These are phyloP conservation scores for Falco columbarius DNA, from an alignment of 2,797 vertebrate genomes.

Conservation along the genomic window DNA sequence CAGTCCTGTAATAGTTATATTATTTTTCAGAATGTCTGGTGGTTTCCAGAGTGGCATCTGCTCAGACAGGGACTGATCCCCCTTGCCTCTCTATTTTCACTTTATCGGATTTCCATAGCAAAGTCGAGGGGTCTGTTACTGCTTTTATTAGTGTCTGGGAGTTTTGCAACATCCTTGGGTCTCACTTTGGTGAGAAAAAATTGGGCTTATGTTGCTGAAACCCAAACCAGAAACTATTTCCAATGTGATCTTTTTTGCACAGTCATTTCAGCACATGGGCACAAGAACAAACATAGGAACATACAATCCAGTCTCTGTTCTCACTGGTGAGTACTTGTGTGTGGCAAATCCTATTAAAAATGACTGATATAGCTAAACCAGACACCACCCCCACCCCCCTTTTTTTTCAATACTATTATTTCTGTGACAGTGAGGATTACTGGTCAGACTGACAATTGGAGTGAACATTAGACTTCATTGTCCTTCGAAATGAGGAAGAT, in stretches of 20 bases:
- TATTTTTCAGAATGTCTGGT: background rate
- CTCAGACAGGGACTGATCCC: background rate
- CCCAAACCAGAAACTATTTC: background rate
- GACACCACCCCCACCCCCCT: background rate
- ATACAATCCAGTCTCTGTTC: background rate
- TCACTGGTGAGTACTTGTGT: background rate
- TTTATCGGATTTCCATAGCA: background rate
- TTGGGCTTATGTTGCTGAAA: background rate
- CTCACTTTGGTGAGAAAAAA: background rate
- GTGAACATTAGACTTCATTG: background rate
- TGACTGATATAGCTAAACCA: background rate
- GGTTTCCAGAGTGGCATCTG: background rate
- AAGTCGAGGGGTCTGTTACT: background rate
- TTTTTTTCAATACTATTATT: background rate
- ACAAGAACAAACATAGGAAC: background rate
- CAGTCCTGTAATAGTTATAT: fast-evolving
- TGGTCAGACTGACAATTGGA: background rate
- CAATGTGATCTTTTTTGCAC: background rate
- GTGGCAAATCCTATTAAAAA: background rate
- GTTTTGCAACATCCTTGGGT: background rate
- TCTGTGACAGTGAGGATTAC: background rate
- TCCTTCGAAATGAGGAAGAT: background rate
- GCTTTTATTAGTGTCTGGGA: background rate
- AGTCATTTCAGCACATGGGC: background rate
- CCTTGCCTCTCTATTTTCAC: background rate